These are phyloP conservation scores for Orchesella cincta DNA, from an alignment of 1,140 invertebrate species.

Conservation along the genomic window DNA sequence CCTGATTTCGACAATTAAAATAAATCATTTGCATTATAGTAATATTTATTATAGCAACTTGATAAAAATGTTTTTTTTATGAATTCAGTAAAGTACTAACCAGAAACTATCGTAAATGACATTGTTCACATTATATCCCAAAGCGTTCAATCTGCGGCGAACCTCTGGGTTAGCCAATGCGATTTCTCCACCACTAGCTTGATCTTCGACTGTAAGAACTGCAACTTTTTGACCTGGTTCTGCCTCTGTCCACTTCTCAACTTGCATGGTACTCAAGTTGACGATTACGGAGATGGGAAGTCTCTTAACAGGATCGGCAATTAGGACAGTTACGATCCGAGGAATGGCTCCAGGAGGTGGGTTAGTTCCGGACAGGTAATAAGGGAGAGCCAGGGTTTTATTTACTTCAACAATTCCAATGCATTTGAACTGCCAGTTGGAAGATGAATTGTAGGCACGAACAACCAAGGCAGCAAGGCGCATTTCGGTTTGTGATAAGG, in stretches of 20 bases:
- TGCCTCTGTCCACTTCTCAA: background rate
- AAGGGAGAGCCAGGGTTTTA: background rate
- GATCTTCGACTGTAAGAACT: background rate
- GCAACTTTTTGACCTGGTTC: background rate
- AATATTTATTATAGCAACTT: background rate
- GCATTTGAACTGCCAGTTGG: background rate
- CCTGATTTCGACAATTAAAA: background rate
- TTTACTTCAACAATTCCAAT: background rate
- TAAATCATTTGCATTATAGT: background rate
- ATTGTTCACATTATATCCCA: constrained; percentile 6
- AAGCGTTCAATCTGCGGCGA: background rate
- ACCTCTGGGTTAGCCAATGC: background rate
- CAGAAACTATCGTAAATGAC: background rate
- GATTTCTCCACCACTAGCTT: background rate
- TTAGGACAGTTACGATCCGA: background rate
- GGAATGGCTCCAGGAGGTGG: background rate
- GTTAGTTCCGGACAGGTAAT: background rate
- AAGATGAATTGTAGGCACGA: background rate
- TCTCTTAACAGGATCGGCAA: background rate
- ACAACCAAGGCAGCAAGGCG: background rate
- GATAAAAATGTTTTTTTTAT: background rate
- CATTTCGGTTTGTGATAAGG: background rate
- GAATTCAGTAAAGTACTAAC: background rate
- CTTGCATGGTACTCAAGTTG: background rate
- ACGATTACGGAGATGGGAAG: background rate